Percentiles rank a stretch among this genome's conserved stretches.
These are phyloP conservation scores for Valencia hispanica DNA, from an alignment of 2,797 vertebrate species.

Conservation along the genomic window DNA sequence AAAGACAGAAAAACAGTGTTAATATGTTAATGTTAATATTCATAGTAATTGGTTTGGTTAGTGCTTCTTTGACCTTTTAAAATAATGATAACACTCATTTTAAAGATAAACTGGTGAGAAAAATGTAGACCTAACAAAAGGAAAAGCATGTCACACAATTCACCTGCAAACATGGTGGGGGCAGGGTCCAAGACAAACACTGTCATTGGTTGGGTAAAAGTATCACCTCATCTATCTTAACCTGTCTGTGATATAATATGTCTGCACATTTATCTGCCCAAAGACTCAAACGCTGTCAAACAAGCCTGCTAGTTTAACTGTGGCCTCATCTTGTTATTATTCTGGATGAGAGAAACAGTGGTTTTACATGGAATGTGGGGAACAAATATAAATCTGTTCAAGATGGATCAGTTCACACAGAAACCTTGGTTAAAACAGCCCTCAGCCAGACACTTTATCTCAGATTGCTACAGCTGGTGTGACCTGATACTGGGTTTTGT, in stretches of 20 bases:
- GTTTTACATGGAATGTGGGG: background rate
- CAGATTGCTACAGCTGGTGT: conserved; percentile 32
- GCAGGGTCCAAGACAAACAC: background rate
- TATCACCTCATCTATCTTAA: background rate
- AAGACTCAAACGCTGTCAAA: background rate
- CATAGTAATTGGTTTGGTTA: background rate
- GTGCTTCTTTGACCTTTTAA: background rate
- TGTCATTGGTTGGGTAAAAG: background rate
- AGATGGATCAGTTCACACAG: conserved; percentile 24
- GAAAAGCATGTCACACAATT: background rate
- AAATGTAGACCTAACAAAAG: background rate
- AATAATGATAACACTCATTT: background rate
- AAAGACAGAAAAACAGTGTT: background rate
- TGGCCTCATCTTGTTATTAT: background rate
- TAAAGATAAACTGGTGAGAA: background rate
- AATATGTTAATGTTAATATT: background rate
- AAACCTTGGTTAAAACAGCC: conserved; percentile 40
- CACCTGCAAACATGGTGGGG: background rate
- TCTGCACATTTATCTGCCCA: background rate
- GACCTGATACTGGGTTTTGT: conserved; percentile 33
- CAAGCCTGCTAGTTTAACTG: background rate
- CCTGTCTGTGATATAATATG: background rate
- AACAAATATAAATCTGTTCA: conserved; percentile 3
- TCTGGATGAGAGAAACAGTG: conserved; percentile 16
- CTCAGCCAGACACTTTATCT: conserved; percentile 56